phyloP scores from a whole-genome alignment of 2,888 invertebrate species.

The Limnephilus auricula region DNA sequence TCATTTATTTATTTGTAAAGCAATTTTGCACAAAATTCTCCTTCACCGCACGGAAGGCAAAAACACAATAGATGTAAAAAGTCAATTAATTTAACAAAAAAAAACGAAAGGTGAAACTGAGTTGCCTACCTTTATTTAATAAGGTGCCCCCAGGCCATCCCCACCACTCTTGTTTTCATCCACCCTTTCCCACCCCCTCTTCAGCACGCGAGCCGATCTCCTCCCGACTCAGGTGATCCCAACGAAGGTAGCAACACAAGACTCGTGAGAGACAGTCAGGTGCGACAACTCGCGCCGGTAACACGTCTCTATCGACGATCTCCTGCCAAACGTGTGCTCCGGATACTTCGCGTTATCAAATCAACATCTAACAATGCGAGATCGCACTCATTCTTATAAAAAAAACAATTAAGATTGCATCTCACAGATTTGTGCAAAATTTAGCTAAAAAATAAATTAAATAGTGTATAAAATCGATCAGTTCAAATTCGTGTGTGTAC shows the following conservation, averaged over 20 bases:
- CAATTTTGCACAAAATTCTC: not conserved
- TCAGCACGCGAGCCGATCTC: not conserved
- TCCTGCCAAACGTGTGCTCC: constrained; percentile 3
- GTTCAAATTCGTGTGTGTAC: not conserved
- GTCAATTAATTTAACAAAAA: constrained; percentile 19
- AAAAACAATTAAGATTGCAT: not conserved
- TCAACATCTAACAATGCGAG: not conserved
- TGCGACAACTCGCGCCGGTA: constrained; percentile 28
- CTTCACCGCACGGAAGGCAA: not conserved
- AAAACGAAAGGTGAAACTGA: constrained; percentile 18
- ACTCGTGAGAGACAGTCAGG: constrained; percentile 15
- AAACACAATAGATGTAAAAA: not conserved
- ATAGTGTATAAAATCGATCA: not conserved
- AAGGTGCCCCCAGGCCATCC: constrained; percentile 7
- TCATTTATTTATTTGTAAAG: not conserved
- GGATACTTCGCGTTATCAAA: constrained; percentile 29
- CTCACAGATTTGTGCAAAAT: not conserved
- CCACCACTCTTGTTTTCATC: constrained; percentile 33
- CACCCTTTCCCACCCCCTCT: not conserved
- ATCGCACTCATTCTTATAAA: not conserved
- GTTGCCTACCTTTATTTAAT: not conserved
- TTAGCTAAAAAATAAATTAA: not conserved
- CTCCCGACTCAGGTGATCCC: constrained; percentile 36
- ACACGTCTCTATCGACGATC: not conserved
- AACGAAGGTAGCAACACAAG: not conserved